Base-by-base conservation (phyloP, 2,113 vertebrate species). In the Eudyptes chrysolophus region DNA sequence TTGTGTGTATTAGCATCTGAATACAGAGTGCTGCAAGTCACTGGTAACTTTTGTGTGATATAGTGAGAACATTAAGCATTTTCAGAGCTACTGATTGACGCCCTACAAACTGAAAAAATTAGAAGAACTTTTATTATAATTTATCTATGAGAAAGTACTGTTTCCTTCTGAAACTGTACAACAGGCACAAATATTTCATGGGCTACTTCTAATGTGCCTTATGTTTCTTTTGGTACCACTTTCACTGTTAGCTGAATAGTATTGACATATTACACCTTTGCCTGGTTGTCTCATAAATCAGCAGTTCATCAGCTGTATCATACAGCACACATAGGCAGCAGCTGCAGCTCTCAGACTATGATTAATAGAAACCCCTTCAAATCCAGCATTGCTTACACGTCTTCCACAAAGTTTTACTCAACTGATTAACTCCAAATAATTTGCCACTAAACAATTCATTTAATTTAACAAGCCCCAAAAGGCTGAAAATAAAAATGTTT, bases 321-420 rank as follows among this genome's bases (percentile, higher is more conserved):
- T 57, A 70, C 8, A 76, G 21, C 30, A 61, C 25, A 49, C 4
- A 36, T 15, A 60, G 13, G 9, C 12, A 5, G 62, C 44, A 51
- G 13, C 36, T 76, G 77, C 70, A 76, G 16, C 66, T 89, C 81
- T 34, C 38, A 65, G 44, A 40, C 38, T 78, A 40, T 51, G n/a
- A 91, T 89, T 94, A 94, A n/a, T 49, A 80, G 51, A 90, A 95
- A 71, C 64, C 15, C 9, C n/a, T 89, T 92, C 55, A 96, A 89
- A 95, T 91, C 25, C 48, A 65, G 22, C 34, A 57, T 80, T 76
- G 77, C 44, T 81, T 87, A 64, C 24, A 17, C 9, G 51, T 26
- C 32, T 68, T 92, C 57, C 51, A 32, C 42, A 66, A 95, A 94
- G n/a, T 93, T 89, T 94, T 86, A 57, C 32, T 92, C 36, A 21